Evolutionary conservation across 1,140 invertebrate species (phyloP).

Genomic region (roundworm (Caenorhabditis elegans)): DNA sequence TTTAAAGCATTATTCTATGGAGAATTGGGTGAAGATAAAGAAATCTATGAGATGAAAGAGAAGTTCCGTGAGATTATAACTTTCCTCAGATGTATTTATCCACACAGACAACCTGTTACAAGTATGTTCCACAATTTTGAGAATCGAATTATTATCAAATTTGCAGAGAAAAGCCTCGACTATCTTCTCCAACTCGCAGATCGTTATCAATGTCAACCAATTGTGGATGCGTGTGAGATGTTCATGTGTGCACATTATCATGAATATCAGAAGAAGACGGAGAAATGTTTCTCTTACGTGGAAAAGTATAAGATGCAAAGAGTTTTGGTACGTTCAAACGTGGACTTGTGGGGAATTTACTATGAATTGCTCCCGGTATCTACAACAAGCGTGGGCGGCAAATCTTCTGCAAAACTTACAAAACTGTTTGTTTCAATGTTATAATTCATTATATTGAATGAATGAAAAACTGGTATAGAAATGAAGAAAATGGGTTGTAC

Average conservation of each 20-base stretch:
- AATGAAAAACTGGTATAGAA: too few species aligned
- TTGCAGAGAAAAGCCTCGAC: not conserved
- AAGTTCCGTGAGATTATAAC: not conserved
- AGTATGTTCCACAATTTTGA: not conserved
- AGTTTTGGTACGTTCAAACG: too few species aligned
- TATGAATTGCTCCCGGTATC: too few species aligned
- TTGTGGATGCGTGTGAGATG: not conserved
- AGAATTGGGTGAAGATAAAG: not conserved
- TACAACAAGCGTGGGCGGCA: too few species aligned
- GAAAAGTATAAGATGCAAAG: slow-evolving; percentile 9
- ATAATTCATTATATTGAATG: too few species aligned
- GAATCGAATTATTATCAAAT: not conserved
- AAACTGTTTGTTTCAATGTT: too few species aligned
- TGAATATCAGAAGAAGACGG: slow-evolving; percentile 8
- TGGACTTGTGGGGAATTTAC: too few species aligned
- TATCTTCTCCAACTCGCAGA: not conserved
- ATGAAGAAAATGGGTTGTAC: too few species aligned
- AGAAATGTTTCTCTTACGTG: slow-evolving; percentile 1
- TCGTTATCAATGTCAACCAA: not conserved
- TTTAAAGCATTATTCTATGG: not conserved
- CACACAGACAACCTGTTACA: not conserved
- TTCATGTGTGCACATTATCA: slow-evolving; percentile 21
- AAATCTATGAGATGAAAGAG: slow-evolving; percentile 2
- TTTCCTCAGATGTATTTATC: not conserved
- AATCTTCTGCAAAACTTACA: too few species aligned